Evolutionary conservation across 30 jellyfish, hydroid and myxozoan species (phyloP).

Genomic region (Pseudorhiza aurosa): DNA sequence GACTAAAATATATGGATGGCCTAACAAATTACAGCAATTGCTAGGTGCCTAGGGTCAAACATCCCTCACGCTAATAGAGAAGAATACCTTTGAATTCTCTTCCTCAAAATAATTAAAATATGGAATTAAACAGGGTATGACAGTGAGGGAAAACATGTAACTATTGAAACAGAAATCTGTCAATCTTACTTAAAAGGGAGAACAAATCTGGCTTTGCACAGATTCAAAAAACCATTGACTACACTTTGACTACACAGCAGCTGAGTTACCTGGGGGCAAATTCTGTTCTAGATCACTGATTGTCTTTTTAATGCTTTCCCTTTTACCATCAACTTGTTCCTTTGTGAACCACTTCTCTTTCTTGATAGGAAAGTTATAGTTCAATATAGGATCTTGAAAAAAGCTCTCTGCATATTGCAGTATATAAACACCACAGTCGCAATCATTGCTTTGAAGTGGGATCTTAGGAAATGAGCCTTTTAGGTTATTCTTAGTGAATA

Average conservation of each 20-base stretch:
- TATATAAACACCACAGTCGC: constrained; percentile 94
- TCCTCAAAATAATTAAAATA: no score
- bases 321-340: constrained; percentile 60
- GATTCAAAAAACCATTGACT: no score
- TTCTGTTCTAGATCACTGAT: constrained; percentile 35
- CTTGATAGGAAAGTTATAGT: constrained; percentile 69
- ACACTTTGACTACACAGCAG: neutral
- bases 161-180: no score
- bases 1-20: no score
- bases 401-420: constrained; percentile 94
- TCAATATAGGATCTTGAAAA: constrained; percentile 61
- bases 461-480: constrained; percentile 86
- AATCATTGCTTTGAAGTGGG: constrained; percentile 92
- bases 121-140: no score
- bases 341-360: constrained; percentile 78
- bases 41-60: no score
- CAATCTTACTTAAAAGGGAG: no score
- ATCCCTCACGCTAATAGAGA: no score
- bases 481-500: constrained; percentile 74
- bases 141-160: no score
- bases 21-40: no score
- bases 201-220: no score
- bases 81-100: no score
- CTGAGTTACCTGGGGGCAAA: neutral
- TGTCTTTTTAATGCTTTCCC: constrained; percentile 59